Evolutionary conservation across 2,888 invertebrate species (phyloP).

Genomic region (Ophraella communa): DNA sequence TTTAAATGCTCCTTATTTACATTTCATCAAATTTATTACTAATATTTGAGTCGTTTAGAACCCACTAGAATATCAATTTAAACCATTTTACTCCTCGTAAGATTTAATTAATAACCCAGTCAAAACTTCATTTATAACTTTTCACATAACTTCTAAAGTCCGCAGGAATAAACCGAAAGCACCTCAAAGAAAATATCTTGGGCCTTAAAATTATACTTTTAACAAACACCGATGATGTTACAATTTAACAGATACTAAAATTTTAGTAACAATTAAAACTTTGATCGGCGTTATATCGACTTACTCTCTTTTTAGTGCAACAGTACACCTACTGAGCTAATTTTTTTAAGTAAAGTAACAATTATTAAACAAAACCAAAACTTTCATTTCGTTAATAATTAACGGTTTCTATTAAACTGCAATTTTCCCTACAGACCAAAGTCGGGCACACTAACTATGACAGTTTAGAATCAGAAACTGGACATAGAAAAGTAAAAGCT

Average conservation of each 20-base stretch:
- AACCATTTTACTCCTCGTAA: conserved; percentile 15
- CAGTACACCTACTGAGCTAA: no score
- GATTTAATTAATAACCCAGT: conserved; percentile 30
- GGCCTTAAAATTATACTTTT: neutral
- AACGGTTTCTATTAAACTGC: neutral
- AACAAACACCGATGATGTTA: neutral
- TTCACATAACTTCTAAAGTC: conserved; percentile 27
- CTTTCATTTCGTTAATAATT: no score
- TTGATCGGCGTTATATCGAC: no score
- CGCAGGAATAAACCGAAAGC: neutral
- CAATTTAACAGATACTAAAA: no score
- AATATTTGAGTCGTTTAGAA: conserved; percentile 10
- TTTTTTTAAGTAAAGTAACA: no score
- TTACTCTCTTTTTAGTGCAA: no score
- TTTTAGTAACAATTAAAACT: no score
- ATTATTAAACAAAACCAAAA: no score
- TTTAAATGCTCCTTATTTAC: neutral
- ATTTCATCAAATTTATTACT: neutral
- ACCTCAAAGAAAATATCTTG: neutral
- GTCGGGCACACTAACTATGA: neutral
- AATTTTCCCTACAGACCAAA: neutral
- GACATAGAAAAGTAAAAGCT: conserved; percentile 47
- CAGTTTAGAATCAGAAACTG: conserved; percentile 32
- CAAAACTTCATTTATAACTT: conserved; percentile 25
- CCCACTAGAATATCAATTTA: conserved; percentile 21